Base-by-base conservation (phyloP, 1,140 invertebrate genomes). In the Spodoptera litura region DNA sequence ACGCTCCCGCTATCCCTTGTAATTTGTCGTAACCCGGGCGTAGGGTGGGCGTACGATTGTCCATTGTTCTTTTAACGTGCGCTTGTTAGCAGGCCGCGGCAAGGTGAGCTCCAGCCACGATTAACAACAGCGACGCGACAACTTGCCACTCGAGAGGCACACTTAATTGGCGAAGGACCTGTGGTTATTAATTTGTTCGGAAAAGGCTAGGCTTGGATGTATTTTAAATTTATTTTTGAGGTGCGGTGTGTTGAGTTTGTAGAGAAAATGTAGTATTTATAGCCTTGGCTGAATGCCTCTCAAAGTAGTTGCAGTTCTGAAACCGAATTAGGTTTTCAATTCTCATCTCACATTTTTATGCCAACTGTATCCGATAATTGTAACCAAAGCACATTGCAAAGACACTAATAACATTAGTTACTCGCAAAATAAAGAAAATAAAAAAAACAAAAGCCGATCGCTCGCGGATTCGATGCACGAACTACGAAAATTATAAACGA, bases 61-160 rank as follows among this genome's bases (percentile, higher is more conserved):
- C 88, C 90, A 94, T 94, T 94, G 93, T 94, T 93, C 93, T 91
- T 92, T 91, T 94, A 94, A 93, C 91, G 86, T 83, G 83, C 83
- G 91, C 91, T 93, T 92, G 92, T 94, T 93, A 93, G 91, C 82
- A 27, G 44, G 27, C 73, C 51, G 56, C 38, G 81, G 84, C 78
- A 85, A 85, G 85, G 85, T 87, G 88, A 89, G 81, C 81, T 62
- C 85, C 83, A 83, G 89, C 85, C 91, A 89, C 88, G 89, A 87
- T 90, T 90, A 89, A 92, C 89, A 91, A 93, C 88, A 83, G 89
- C 86, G 80, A 89, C 58, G 66, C 77, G 68, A 73, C 70, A 62
- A 64, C 70, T 52, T 20, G 58, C 51, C 78, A 68, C 78, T 79
- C 55, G 8, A 59, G 52, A 79, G 59, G 55, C 52, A 85, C 89